Percentiles rank a stretch among this genome's conserved stretches.
These are phyloP conservation scores for Hydropsyche betteni DNA, from an alignment of 2,888 invertebrate genomes.

Conservation along the genomic window DNA sequence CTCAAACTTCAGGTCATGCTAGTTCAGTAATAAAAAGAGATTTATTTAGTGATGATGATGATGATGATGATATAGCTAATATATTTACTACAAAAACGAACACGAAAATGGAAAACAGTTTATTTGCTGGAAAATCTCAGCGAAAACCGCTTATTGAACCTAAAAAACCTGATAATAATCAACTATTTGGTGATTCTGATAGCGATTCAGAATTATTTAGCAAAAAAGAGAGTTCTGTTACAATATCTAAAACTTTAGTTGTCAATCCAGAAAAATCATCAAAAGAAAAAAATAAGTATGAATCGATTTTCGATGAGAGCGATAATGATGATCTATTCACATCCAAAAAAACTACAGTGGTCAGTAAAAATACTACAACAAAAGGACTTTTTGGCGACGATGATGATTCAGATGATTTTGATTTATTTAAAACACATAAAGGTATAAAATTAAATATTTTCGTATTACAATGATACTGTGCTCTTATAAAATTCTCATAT, in stretches of 20 bases:
- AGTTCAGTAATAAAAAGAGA: constrained; percentile 55
- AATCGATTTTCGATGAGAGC: constrained; percentile 58
- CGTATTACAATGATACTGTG: not conserved
- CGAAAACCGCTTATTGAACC: not conserved
- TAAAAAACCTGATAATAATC: constrained; percentile 13
- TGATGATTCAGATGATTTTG: constrained; percentile 58
- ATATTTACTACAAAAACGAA: constrained; percentile 15
- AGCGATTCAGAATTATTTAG: constrained; percentile 37
- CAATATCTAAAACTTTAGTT: not conserved
- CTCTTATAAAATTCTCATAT: not conserved
- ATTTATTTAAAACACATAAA: constrained; percentile 30
- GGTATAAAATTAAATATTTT: not conserved
- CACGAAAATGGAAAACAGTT: not conserved
- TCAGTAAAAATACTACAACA: not conserved
- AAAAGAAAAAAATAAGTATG: constrained; percentile 27
- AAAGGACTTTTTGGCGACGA: constrained; percentile 57
- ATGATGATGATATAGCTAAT: not conserved
- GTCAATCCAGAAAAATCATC: not conserved
- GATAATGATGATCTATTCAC: constrained; percentile 58
- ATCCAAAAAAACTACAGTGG: constrained; percentile 51
- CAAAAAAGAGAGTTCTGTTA: constrained; percentile 23
- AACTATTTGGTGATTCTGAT: constrained; percentile 25
- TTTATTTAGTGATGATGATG: not conserved
- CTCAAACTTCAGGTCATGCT: constrained; percentile 52
- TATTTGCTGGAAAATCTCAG: not conserved